A percentile compares a stretch with the other conserved stretches of the same genome.
Conservation (phyloP, 2,797 vertebrate species). For the Epinephelus awoara region DNA sequence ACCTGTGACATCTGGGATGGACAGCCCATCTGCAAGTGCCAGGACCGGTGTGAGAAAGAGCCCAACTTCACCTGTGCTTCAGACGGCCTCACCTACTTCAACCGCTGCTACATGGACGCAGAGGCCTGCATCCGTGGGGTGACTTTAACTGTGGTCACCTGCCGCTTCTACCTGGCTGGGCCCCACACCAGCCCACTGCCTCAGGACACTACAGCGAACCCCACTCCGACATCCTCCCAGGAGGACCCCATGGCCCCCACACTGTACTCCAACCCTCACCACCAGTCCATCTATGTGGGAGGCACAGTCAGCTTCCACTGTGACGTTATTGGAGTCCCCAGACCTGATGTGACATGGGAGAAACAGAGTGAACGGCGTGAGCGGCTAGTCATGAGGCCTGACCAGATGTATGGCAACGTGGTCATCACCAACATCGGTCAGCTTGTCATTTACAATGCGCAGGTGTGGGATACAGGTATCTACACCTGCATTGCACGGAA, state of each 20-base stretch:
- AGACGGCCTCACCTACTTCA: constrained; percentile 97
- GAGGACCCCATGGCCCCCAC: constrained; percentile 88
- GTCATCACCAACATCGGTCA: constrained; percentile 98
- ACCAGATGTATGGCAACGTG: constrained; percentile 98
- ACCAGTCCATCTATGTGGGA: constrained; percentile 90
- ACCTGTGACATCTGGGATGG: constrained; percentile 97
- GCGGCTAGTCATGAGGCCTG: constrained; percentile 93
- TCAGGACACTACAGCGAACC: constrained; percentile 89
- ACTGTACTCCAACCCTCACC: constrained; percentile 92
- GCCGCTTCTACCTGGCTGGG: constrained; percentile 92
- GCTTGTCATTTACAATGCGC: constrained; percentile 95
- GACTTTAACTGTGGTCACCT: constrained; percentile 90
- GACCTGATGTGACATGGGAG: constrained; percentile 96
- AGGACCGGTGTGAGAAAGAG: constrained; percentile 96
- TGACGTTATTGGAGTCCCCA: constrained; percentile 90
- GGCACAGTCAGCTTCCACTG: constrained; percentile 97
- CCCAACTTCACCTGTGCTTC: constrained; percentile 98
- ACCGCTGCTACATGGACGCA: constrained; percentile 98
- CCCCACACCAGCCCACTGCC: constrained; percentile 91
- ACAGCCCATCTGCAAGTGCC: constrained; percentile 96
- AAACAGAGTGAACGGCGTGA: constrained; percentile 92
- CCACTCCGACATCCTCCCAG: constrained; percentile 85
- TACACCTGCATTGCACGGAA: constrained; percentile 95
- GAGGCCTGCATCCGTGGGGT: constrained; percentile 94
- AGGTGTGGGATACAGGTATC: constrained; percentile 93